Conservation (phyloP, 2,797 vertebrate species). For the Pipistrellus kuhlii region DNA sequence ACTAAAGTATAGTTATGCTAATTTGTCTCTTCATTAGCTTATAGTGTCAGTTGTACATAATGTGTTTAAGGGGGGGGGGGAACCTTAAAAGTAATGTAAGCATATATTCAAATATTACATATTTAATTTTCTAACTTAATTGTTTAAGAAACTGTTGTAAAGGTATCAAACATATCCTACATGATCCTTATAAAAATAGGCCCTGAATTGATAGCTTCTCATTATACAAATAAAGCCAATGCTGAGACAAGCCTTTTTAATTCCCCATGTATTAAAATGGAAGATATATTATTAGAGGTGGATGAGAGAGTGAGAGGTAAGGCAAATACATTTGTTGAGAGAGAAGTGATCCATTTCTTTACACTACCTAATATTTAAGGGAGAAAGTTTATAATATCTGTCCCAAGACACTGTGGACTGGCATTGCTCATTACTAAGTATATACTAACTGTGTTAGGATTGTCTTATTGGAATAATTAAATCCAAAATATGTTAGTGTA, state of each 20-base stretch:
- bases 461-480: background rate
- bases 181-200: background rate
- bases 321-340: background rate
- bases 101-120: background rate
- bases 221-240: background rate
- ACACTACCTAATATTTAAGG: background rate
- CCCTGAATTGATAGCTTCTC: background rate
- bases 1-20: background rate
- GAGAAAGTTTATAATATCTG: background rate
- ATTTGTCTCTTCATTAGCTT: conserved; percentile 2
- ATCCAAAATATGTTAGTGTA: background rate
- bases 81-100: background rate
- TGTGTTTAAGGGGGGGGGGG: background rate
- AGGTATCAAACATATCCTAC: background rate
- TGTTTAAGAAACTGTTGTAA: background rate
- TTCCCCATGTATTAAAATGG: background rate
- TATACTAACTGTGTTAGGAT: background rate
- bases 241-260: background rate
- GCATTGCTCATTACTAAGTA: background rate
- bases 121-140: conserved; percentile 9
- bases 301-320: background rate
- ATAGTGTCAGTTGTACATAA: background rate
- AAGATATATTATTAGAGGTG: background rate
- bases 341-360: background rate
- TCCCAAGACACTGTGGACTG: background rate